Percentiles rank a stretch among this genome's conserved stretches.
These are phyloP conservation scores for Apodemus sylvaticus DNA, from an alignment of 2,113 vertebrate species.

Conservation along the genomic window DNA sequence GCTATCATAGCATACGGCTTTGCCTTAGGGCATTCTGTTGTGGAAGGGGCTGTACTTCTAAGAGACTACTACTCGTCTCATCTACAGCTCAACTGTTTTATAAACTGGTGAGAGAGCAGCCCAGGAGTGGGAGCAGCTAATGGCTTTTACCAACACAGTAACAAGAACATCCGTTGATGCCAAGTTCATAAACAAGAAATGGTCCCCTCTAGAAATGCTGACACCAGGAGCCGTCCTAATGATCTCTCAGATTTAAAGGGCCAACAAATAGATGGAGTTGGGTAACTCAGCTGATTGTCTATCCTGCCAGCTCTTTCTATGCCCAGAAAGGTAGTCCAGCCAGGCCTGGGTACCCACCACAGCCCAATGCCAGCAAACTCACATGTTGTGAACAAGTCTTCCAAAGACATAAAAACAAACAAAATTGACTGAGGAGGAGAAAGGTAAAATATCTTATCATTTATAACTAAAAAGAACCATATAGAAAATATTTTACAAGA, in stretches of 20 bases:
- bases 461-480: conserved; percentile 24
- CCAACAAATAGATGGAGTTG: not conserved
- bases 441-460: conserved; percentile 61
- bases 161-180: not conserved
- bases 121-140: not conserved
- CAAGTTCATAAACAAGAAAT: conserved; percentile 10
- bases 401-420: conserved; percentile 53
- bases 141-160: not conserved
- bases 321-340: not conserved
- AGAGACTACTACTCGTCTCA: not conserved
- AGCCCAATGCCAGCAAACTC: not conserved
- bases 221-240: not conserved
- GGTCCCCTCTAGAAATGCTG: not conserved
- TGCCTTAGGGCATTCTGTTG: not conserved
- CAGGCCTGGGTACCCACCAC: not conserved
- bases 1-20: not conserved
- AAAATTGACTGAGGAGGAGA: not conserved
- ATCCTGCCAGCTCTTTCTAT: not conserved
- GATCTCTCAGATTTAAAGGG: not conserved
- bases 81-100: not conserved
- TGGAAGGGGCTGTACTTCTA: not conserved
- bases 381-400: not conserved
- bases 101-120: not conserved
- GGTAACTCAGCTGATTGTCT: not conserved
- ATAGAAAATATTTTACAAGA: conserved; percentile 62